Percentiles rank a stretch among this genome's conserved stretches.
phyloP scores from a whole-genome alignment of 37 sponge, comb jelly and placozoan species.

The Mnemiopsis leidyi region DNA sequence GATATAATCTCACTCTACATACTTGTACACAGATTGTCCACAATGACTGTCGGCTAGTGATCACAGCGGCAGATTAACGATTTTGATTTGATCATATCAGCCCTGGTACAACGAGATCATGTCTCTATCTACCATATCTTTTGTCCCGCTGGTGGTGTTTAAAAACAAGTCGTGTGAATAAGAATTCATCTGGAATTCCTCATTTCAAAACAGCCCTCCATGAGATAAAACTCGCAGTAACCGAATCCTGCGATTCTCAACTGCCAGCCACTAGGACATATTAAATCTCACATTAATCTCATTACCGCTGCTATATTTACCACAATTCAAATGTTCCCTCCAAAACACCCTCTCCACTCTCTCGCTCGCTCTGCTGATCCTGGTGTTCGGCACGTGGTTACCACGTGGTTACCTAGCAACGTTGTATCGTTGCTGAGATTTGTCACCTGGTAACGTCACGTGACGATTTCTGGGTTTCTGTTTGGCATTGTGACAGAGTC shows the following conservation, averaged over 20 bases:
- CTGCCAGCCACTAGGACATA: not conserved
- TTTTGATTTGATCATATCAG: not conserved
- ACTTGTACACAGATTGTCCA: no score
- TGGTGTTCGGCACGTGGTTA: not conserved
- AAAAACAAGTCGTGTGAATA: no score
- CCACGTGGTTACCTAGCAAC: not conserved
- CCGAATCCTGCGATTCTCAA: not conserved
- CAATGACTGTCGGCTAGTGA: no score
- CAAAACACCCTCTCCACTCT: not conserved
- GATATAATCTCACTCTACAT: no score
- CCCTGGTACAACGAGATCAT: not conserved
- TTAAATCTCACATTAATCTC: no score
- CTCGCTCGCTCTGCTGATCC: no score
- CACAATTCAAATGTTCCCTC: not conserved
- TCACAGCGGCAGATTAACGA: not conserved
- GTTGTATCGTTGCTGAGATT: not conserved
- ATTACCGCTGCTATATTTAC: not conserved
- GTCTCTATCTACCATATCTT: not conserved
- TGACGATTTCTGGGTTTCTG: not conserved
- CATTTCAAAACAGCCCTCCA: not conserved
- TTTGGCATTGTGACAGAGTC: not conserved
- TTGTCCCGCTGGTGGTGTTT: no score
- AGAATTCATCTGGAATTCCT: not conserved
- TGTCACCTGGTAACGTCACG: not conserved
- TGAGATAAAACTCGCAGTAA: not conserved